Percentiles rank a stretch among this genome's conserved stretches.
These are phyloP conservation scores for Amphilophus citrinellus DNA, from an alignment of 2,113 vertebrate genomes.

Conservation along the genomic window DNA sequence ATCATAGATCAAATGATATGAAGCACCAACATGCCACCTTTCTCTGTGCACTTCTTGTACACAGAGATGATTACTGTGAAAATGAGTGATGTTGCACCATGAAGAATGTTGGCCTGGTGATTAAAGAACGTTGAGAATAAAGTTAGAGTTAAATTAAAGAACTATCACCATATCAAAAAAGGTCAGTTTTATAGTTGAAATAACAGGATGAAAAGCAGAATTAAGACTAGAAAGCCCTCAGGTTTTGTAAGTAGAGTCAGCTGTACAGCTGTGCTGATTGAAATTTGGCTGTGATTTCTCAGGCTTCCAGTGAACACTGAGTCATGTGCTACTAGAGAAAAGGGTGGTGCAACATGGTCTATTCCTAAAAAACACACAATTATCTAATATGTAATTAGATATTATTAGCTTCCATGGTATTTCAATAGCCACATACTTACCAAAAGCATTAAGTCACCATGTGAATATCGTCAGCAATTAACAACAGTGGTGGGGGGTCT, in stretches of 20 bases:
- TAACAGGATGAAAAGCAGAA: background rate
- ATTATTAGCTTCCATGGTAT: background rate
- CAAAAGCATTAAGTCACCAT: background rate
- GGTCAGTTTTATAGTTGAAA: background rate
- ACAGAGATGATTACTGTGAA: background rate
- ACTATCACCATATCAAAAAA: background rate
- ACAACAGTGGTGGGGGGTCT: background rate
- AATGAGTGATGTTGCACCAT: background rate
- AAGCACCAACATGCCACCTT: background rate
- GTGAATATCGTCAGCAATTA: background rate
- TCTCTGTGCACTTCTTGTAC: background rate
- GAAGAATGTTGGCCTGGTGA: background rate
- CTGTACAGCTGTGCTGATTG: background rate
- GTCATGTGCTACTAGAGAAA: constrained; percentile 40
- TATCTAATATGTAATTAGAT: background rate
- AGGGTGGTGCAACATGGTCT: background rate
- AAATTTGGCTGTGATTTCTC: background rate
- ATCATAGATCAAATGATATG: background rate
- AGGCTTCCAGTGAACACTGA: constrained; percentile 49
- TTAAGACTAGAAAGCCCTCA: background rate
- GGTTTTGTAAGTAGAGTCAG: background rate
- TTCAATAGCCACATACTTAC: background rate
- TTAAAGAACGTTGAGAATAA: background rate
- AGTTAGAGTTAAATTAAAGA: background rate
- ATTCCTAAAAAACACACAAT: background rate